Evolutionary conservation across 2,888 invertebrate species (phyloP), one percentile per base, ranked within the genome.

Genomic region (Steromphala cineraria): DNA sequence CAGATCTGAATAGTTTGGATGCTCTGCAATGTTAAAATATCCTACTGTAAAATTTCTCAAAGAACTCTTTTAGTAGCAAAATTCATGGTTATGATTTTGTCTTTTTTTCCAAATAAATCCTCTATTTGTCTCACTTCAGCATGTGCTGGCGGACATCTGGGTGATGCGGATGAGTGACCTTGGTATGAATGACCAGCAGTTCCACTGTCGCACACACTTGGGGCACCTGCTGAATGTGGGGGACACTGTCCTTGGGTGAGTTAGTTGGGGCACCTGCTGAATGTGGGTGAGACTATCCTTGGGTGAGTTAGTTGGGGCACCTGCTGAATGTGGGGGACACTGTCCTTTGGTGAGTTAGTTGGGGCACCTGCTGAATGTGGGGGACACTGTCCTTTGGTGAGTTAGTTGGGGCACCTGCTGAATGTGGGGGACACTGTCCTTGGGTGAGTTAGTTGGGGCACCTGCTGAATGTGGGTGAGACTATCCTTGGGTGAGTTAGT

Each of bases 211-310:
- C 86, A 98, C 98, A 1, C 99, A 99, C 94, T 94, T 99, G 74
- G 99, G 99, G 0, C 97, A 98, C 93, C 94, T 99, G 84, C 94
- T 99, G 71, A 97, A 97, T 91, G 96, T 97, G 67, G 99, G 99
- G 8, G 99, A 99, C 93, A 96, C 96, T 0, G 99, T 96, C 40
- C 93, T 99, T 85, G 99, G 99, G 96, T 98, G 95, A 85, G 86
- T 80, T n/a, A 36, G 7, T 46, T 13, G 13, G 36, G 36, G 8
- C 8, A 3, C 36, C 36, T 36, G 36, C 36, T 36, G 36, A 36
- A n/a, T n/a, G n/a, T n/a, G n/a, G n/a, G n/a, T n/a, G n/a, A n/a
- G n/a, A n/a, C n/a, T n/a, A n/a, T n/a, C n/a, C n/a, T n/a, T n/a
- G n/a, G n/a, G n/a, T n/a, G n/a, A n/a, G n/a, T n/a, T n/a, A n/a